Percentiles rank a stretch among this genome's conserved stretches.
Conservation (phyloP, 2,113 vertebrate genomes). For the Pachyramphus minor region DNA sequence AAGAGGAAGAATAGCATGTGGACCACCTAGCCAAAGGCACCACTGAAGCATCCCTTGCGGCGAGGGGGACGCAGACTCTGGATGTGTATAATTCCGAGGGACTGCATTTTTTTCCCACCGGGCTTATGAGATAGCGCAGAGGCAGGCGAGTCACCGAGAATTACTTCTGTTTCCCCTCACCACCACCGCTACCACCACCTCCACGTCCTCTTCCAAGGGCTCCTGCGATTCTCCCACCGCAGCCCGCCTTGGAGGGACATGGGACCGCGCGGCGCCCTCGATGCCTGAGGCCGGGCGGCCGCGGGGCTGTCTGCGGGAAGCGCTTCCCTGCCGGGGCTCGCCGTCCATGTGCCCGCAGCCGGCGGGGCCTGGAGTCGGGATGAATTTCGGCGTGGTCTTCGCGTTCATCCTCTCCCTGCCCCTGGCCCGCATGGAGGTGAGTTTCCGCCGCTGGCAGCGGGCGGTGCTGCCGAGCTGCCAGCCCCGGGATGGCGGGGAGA, state of each 20-base stretch:
- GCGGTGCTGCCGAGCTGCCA: slow-evolving; percentile 33
- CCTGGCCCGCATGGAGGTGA: slow-evolving; percentile 68
- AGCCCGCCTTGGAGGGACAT: not conserved
- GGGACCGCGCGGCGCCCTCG: not conserved
- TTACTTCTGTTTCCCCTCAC: not conserved
- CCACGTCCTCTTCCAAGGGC: not conserved
- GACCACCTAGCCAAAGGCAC: slow-evolving; percentile 24
- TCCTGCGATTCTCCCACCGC: not conserved
- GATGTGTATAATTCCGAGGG: slow-evolving; percentile 2
- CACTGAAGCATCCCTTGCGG: not conserved
- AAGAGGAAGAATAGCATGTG: slow-evolving; percentile 3
- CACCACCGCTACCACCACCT: not conserved
- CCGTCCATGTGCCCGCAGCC: slow-evolving; percentile 66
- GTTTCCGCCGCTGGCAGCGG: slow-evolving; percentile 24
- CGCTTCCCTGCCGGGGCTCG: slow-evolving; percentile 6
- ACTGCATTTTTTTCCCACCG: not conserved
- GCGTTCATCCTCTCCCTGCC: slow-evolving; percentile 68
- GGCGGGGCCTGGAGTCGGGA: slow-evolving; percentile 59
- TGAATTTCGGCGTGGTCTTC: slow-evolving; percentile 71
- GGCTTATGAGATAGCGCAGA: slow-evolving; percentile 15
- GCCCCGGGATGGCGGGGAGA: not conserved
- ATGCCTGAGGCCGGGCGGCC: slow-evolving; percentile 38
- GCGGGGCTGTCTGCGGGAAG: slow-evolving; percentile 23
- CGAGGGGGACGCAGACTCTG: not conserved
- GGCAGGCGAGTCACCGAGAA: not conserved